These are phyloP conservation scores for Lanistes nyassanus DNA, from an alignment of 1,140 invertebrate genomes.

Conservation along the genomic window DNA sequence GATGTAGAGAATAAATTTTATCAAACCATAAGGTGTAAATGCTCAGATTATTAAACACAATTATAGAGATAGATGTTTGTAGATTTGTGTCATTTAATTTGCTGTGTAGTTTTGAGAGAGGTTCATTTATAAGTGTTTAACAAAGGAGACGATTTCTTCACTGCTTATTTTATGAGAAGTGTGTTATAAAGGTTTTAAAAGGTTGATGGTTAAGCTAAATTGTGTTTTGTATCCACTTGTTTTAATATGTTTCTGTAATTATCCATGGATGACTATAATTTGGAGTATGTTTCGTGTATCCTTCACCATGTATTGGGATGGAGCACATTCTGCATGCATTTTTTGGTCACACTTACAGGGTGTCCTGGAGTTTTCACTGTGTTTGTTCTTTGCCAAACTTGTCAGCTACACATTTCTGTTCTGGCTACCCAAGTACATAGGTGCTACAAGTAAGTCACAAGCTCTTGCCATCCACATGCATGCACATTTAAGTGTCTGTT, in stretches of 20 bases:
- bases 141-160: too few relatives aligned
- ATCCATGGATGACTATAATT: not conserved
- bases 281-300: not conserved
- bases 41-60: too few relatives aligned
- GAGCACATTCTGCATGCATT: not conserved
- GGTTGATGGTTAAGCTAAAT: not conserved
- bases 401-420: slow-evolving; percentile 97
- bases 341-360: slow-evolving; percentile 72
- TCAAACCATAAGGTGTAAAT: too few relatives aligned
- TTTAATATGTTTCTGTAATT: not conserved
- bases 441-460: slow-evolving; percentile 76
- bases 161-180: too few relatives aligned
- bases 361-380: slow-evolving; percentile 92
- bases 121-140: too few relatives aligned
- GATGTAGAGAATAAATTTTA: too few relatives aligned
- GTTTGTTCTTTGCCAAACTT: slow-evolving; percentile 96
- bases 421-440: slow-evolving; percentile 94
- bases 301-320: not conserved
- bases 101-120: too few relatives aligned
- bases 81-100: too few relatives aligned
- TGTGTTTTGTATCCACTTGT: not conserved
- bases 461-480: slow-evolving; percentile 16
- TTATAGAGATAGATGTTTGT: too few relatives aligned
- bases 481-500: not conserved
- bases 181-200: too few relatives aligned